phyloP scores from a whole-genome alignment of 2,113 vertebrate species.

The Calonectris borealis region DNA sequence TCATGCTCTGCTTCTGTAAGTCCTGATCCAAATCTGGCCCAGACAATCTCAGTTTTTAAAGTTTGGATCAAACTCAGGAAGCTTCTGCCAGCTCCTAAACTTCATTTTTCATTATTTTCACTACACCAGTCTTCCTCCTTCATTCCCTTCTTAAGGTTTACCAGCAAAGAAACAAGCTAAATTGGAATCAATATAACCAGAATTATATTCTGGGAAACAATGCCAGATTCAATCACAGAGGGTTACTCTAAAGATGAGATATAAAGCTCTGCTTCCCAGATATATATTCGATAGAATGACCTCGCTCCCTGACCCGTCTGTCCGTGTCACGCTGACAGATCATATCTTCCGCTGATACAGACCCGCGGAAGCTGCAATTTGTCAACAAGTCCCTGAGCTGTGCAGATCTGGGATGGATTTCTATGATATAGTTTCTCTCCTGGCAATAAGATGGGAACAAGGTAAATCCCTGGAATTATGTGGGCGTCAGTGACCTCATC shows the following conservation, averaged over 20 bases:
- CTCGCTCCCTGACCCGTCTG: background rate
- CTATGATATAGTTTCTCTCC: background rate
- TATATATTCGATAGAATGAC: slow-evolving; percentile 8
- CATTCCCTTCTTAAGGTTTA: background rate
- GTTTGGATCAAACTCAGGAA: background rate
- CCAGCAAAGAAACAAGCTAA: background rate
- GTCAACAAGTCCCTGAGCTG: slow-evolving; percentile 4
- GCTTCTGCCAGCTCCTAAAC: background rate
- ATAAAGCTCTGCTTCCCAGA: slow-evolving; percentile 2
- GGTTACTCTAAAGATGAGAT: background rate
- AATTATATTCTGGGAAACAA: slow-evolving; percentile 7
- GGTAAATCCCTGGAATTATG: slow-evolving; percentile 31
- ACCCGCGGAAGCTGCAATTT: background rate
- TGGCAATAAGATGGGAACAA: background rate
- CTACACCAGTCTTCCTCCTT: background rate
- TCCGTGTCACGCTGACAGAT: background rate
- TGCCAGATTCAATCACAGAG: background rate
- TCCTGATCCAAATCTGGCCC: rapidly evolving
- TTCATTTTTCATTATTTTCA: background rate
- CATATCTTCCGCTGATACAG: background rate
- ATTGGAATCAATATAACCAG: background rate
- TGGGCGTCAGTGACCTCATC: background rate
- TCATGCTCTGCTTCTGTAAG: background rate
- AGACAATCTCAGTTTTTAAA: background rate
- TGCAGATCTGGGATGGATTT: background rate